These are phyloP conservation scores for Drosophila truncata DNA, from an alignment of 1,140 invertebrate genomes.

Conservation along the genomic window DNA sequence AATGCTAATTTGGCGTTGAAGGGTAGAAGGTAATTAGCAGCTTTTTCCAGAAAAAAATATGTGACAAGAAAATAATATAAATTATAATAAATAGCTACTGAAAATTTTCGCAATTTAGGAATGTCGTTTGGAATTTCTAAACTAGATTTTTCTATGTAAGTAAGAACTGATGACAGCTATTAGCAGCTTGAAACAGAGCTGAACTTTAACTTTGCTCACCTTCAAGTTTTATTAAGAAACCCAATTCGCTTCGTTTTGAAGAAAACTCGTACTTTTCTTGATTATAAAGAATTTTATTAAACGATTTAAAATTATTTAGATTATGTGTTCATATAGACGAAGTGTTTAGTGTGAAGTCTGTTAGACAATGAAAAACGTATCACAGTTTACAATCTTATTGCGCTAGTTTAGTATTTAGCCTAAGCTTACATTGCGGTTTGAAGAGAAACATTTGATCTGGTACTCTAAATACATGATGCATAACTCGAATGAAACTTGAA, in stretches of 20 bases:
- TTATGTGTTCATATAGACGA: conserved; percentile 70
- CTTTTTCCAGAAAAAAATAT: not conserved
- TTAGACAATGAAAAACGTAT: conserved; percentile 82
- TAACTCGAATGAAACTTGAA: conserved; percentile 57
- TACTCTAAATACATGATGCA: conserved; percentile 52
- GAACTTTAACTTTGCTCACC: not conserved
- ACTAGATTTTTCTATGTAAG: not conserved
- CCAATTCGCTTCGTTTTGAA: not conserved
- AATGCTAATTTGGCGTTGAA: conserved; percentile 1
- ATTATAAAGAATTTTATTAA: conserved; percentile 81
- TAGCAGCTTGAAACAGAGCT: not conserved
- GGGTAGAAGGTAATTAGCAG: conserved; percentile 31
- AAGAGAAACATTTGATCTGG: conserved; percentile 42
- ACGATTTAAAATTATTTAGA: conserved; percentile 75
- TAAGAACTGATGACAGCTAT: no score
- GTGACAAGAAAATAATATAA: not conserved
- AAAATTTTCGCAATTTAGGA: not conserved
- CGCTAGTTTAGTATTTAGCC: conserved; percentile 57
- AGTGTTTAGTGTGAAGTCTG: conserved; percentile 72
- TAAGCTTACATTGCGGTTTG: conserved; percentile 51
- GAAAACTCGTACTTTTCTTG: conserved; percentile 26
- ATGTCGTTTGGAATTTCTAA: not conserved
- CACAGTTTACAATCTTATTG: conserved; percentile 79
- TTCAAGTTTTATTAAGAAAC: not conserved
- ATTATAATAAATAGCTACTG: conserved; percentile 11